A percentile compares a stretch with the other conserved stretches of the same genome.
These are phyloP conservation scores for Acanthosoma haemorrhoidale DNA, from an alignment of 2,888 invertebrate genomes.

Conservation along the genomic window DNA sequence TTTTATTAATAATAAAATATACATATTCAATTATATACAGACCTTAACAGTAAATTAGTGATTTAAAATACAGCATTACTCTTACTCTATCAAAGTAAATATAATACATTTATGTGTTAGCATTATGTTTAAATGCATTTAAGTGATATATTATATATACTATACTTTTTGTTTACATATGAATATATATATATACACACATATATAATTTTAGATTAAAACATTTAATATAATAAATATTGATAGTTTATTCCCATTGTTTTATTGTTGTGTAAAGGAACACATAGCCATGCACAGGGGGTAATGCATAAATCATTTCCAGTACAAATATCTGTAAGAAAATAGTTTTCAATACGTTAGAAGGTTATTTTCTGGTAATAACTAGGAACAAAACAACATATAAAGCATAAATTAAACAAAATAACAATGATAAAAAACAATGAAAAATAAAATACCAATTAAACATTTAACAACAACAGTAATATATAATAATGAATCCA, in stretches of 20 bases:
- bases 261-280: constrained; percentile 21
- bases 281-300: constrained; percentile 27
- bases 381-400: constrained; percentile 19
- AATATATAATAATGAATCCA: constrained; percentile 20
- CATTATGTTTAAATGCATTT: constrained; percentile 23
- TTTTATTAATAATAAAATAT: constrained; percentile 20
- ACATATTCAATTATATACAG: constrained; percentile 28
- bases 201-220: not conserved
- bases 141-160: constrained; percentile 15
- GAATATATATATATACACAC: not conserved
- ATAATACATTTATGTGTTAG: constrained; percentile 16
- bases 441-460: not conserved
- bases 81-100: not conserved
- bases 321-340: constrained; percentile 29
- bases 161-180: not conserved
- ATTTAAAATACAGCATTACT: constrained; percentile 2
- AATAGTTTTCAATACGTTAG: constrained; percentile 25
- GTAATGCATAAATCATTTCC: constrained; percentile 11
- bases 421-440: not conserved
- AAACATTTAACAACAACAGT: constrained; percentile 3
- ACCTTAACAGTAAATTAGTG: constrained; percentile 14
- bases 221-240: constrained; percentile 6
- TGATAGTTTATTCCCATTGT: not conserved
- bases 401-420: not conserved
- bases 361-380: not conserved